Conservation (phyloP, 2,888 invertebrate species). For the Syritta pipiens region DNA sequence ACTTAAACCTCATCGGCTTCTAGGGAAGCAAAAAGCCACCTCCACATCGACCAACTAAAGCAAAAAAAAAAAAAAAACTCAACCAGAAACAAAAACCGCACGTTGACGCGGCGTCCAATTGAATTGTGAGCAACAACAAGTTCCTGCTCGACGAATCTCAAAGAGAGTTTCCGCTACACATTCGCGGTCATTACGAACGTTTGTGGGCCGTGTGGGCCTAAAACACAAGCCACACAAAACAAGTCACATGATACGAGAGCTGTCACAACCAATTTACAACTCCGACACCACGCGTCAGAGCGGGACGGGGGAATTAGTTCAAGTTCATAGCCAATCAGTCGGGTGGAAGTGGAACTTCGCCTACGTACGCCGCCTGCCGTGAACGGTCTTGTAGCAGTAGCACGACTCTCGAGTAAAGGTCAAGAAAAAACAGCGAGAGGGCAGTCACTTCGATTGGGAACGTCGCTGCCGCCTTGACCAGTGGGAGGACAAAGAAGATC, state of each 20-base stretch:
- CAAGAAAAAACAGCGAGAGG: too few relatives aligned
- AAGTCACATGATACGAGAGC: slow-evolving; percentile 51
- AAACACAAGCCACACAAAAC: too few relatives aligned
- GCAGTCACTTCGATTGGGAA: too few relatives aligned
- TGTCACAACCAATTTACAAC: slow-evolving; percentile 66
- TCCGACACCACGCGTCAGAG: slow-evolving; percentile 45
- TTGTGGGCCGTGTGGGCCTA: slow-evolving; percentile 35
- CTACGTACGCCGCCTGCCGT: slow-evolving; percentile 1
- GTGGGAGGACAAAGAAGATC: too few relatives aligned
- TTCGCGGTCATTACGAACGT: slow-evolving; percentile 9
- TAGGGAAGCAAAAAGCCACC: too few relatives aligned
- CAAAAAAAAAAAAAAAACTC: background rate
- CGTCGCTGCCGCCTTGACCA: too few relatives aligned
- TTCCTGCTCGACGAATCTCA: slow-evolving; percentile 26
- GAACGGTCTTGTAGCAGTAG: background rate
- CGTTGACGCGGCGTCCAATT: slow-evolving; percentile 16
- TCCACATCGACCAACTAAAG: too few relatives aligned
- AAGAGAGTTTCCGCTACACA: slow-evolving; percentile 33
- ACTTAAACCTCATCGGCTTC: too few relatives aligned
- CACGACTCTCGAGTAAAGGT: slow-evolving; percentile 54
- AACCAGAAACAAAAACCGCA: background rate
- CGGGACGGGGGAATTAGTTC: slow-evolving; percentile 42
- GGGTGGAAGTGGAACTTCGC: slow-evolving; percentile 56
- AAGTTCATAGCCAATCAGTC: slow-evolving; percentile 61
- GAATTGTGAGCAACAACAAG: slow-evolving; percentile 26